Percentiles rank a stretch among this genome's conserved stretches.
These are phyloP conservation scores for Pagetopsis macropterus DNA, from an alignment of 2,797 vertebrate genomes.

Conservation along the genomic window DNA sequence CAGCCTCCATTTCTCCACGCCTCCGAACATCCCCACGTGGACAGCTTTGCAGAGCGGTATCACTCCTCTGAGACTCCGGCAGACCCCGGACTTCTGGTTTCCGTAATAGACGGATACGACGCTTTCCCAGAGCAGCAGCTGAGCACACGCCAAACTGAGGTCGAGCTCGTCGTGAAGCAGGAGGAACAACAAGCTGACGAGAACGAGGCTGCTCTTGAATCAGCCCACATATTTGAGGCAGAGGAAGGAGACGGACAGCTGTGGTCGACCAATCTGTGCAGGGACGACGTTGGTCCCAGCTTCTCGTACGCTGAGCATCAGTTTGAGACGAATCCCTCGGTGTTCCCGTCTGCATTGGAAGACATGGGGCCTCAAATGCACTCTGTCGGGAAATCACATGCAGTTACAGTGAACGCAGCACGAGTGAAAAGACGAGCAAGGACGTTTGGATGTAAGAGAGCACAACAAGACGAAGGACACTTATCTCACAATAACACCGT, in stretches of 20 bases:
- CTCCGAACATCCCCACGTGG: not conserved
- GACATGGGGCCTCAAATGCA: slow-evolving; percentile 24
- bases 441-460: slow-evolving; percentile 38
- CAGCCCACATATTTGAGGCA: slow-evolving; percentile 16
- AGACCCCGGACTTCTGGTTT: not conserved
- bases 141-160: not conserved
- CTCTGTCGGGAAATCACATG: slow-evolving; percentile 29
- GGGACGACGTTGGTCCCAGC: not conserved
- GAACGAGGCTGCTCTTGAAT: slow-evolving; percentile 6
- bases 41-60: slow-evolving; percentile 19
- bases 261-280: slow-evolving; percentile 46
- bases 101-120: slow-evolving; percentile 1
- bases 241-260: slow-evolving; percentile 33
- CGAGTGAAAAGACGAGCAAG: slow-evolving; percentile 44
- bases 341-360: slow-evolving; percentile 31
- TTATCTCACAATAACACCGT: slow-evolving; percentile 20
- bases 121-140: slow-evolving; percentile 39
- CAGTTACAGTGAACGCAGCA: not conserved
- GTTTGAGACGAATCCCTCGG: slow-evolving; percentile 39
- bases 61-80: slow-evolving; percentile 1
- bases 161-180: slow-evolving; percentile 56
- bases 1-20: slow-evolving; percentile 24
- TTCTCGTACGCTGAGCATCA: slow-evolving; percentile 25
- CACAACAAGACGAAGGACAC: slow-evolving; percentile 29
- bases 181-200: slow-evolving; percentile 44